Percentiles rank a stretch among this genome's conserved stretches.
These are phyloP conservation scores for Planococcus citri DNA, from an alignment of 1,140 invertebrate genomes.

Conservation along the genomic window DNA sequence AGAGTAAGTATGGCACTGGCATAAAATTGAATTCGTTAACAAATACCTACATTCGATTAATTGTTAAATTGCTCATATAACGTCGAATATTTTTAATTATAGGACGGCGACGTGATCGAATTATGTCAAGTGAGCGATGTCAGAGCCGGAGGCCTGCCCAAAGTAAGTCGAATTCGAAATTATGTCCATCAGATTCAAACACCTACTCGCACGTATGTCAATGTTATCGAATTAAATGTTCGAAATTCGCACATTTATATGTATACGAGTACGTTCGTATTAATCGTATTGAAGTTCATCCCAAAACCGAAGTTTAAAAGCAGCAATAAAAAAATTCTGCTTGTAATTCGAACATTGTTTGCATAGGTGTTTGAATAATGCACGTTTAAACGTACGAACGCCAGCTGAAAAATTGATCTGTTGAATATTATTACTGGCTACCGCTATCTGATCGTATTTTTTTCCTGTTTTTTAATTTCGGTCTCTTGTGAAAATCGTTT, in stretches of 20 bases:
- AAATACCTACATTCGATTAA: no score
- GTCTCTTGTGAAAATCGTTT: no score
- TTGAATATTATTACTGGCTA: no score
- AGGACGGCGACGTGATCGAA: conserved; percentile 95
- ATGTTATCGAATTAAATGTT: not conserved
- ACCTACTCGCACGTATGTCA: not conserved
- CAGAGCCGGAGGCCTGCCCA: conserved; percentile 72
- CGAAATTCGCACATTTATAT: no score
- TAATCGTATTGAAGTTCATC: not conserved
- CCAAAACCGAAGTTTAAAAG: not conserved
- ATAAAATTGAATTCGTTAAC: conserved; percentile 3
- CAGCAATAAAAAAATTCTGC: no score
- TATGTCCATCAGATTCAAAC: not conserved
- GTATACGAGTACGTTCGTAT: not conserved
- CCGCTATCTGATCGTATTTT: no score
- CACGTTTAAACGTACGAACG: no score
- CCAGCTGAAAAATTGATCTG: no score
- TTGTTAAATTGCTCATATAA: no score
- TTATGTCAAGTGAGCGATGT: conserved; percentile 95
- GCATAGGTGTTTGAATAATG: no score
- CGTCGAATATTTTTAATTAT: conserved; percentile 31
- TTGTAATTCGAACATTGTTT: no score
- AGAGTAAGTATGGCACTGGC: conserved; percentile 50
- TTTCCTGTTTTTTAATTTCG: no score
- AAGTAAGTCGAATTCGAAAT: conserved; percentile 42